Base-by-base conservation (phyloP, 1,140 invertebrate genomes). In the Drosophila pruinosa region DNA sequence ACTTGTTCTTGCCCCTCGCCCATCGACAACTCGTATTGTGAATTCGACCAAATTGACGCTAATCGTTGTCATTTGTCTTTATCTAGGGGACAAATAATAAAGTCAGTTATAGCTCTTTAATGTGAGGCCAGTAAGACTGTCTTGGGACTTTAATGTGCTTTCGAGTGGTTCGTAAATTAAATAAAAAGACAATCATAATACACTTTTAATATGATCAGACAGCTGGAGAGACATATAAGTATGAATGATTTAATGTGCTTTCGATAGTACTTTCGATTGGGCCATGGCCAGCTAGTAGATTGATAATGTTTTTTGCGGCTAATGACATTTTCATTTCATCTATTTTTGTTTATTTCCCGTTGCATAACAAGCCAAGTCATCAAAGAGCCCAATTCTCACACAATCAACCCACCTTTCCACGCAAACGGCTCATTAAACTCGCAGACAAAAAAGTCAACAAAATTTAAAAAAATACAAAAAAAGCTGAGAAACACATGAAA, bases 371-470 rank as follows among this genome's bases (percentile, higher is more conserved):
- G 28, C 26, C 58, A 28, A 56, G 50, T 50, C 59, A 56, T 38
- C 50, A 70, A 15, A 41, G 36, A 28, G 61, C 21, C 21, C 43
- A 68, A 78, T 83, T 83, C 69, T 68, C 69, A 67, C 61, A 65
- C 72, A 67, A 58, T 67, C 72, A 75, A 63, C 80, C 83, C 67
- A 74, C 22, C 72, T 83, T 69, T 80, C 68, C 69, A 86, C 45
- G 70, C 70, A 72, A 75, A 75, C 56, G 73, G 56, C 81, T 83
- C 80, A 86, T 83, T 86, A 80, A 83, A 86, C 68, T 31, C 45
- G 63, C 61, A 61, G 36, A 64, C 58, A 39, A 67, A 43, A 69
- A 62, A 52, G 17, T 10, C 17, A 15, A 21, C 39, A 62, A 38
- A 59, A 61, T n/a, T n/a, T n/a, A 68, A 69, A 75, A 56, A 47